phyloP scores from a whole-genome alignment of 2,797 vertebrate genomes.

The Cyprinella venusta region DNA sequence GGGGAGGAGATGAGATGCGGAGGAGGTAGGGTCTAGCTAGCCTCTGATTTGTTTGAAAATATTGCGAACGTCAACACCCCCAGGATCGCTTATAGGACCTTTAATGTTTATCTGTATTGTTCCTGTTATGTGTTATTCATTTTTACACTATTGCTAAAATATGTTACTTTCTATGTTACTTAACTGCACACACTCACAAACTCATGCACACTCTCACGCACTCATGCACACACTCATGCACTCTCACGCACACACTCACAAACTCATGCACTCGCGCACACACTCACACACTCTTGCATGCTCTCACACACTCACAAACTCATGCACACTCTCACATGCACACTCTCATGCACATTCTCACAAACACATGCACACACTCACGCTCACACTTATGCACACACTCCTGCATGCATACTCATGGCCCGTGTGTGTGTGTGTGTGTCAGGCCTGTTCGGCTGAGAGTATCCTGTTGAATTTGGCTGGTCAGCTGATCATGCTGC shows the following conservation, averaged over 20 bases:
- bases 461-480: constrained; percentile 99
- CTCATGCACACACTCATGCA: not conserved
- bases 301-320: constrained; percentile 53
- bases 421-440: not conserved
- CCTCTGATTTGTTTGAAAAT: no score
- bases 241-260: not conserved
- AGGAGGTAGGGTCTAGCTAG: no score
- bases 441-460: constrained; percentile 92
- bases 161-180: no score
- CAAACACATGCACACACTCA: not conserved
- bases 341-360: not conserved
- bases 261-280: not conserved
- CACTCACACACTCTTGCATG: not conserved
- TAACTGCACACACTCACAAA: not conserved
- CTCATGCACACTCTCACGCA: not conserved
- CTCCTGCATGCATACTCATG: not conserved
- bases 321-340: not conserved
- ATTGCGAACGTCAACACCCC: no score
- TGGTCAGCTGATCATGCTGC: constrained; percentile 97
- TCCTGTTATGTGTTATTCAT: no score
- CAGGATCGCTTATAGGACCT: no score
- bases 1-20: no score
- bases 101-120: no score
- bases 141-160: no score
- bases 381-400: no score